phyloP scores from a whole-genome alignment of 1,140 invertebrate genomes.

The Caenorhabditis briggsae region DNA sequence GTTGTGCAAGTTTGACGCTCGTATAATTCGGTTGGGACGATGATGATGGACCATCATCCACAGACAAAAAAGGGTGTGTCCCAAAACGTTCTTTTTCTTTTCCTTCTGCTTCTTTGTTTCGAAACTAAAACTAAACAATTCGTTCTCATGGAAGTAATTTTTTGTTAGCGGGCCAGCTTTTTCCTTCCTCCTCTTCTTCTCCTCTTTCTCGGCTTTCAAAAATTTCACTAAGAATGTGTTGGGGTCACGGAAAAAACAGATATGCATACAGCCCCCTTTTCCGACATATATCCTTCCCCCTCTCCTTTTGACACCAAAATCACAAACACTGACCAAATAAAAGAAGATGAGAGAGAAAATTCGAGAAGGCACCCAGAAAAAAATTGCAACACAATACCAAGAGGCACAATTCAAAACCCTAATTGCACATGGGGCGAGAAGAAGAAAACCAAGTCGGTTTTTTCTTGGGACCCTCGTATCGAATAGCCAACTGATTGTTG shows the following conservation, averaged over 20 bases:
- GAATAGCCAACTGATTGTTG: slow-evolving; percentile 53
- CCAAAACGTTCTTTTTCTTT: slow-evolving; percentile 29
- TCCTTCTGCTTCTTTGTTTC: background rate
- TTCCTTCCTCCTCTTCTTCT: slow-evolving; percentile 8
- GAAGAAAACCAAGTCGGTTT: background rate
- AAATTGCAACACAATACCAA: slow-evolving; percentile 55
- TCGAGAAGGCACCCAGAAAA: background rate
- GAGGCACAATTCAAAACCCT: slow-evolving; percentile 46
- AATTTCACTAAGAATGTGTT: slow-evolving; percentile 2
- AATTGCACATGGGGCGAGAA: background rate
- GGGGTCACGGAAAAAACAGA: slow-evolving; percentile 48
- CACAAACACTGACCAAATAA: background rate
- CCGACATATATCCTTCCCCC: slow-evolving; percentile 34
- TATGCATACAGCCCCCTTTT: slow-evolving; percentile 42
- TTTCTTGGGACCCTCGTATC: background rate
- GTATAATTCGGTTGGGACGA: slow-evolving; percentile 24
- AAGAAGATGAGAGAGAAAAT: slow-evolving; percentile 18
- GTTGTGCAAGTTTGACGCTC: slow-evolving; percentile 48
- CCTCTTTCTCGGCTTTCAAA: background rate
- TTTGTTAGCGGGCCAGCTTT: too few species aligned
- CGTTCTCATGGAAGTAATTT: slow-evolving; percentile 41
- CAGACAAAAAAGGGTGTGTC: slow-evolving; percentile 22
- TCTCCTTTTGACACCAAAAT: background rate
- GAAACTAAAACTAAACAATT: slow-evolving; percentile 35
- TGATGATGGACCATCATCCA: background rate